phyloP scores from a whole-genome alignment of 2,797 vertebrate genomes.

The Myotis planiceps region DNA sequence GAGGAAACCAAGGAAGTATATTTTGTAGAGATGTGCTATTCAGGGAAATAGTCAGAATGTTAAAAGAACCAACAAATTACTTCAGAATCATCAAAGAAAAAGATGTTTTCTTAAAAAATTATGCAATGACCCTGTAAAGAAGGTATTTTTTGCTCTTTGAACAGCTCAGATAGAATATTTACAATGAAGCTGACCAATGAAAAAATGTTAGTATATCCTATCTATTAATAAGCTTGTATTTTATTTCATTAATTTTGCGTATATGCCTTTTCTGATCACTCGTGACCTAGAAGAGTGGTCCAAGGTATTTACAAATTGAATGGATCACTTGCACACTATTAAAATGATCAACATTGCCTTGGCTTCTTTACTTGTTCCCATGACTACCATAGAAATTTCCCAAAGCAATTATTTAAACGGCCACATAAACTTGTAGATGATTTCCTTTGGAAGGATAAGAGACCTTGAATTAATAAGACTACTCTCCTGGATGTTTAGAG shows the following conservation, averaged over 20 bases:
- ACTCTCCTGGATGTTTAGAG: conserved; percentile 61
- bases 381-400: conserved; percentile 79
- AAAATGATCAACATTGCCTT: conserved; percentile 78
- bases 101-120: neutral
- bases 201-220: conserved; percentile 37
- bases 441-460: conserved; percentile 78
- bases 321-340: conserved; percentile 68
- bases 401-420: conserved; percentile 76
- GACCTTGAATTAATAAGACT: conserved; percentile 76
- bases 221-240: conserved; percentile 58
- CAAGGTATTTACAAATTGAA: conserved; percentile 78
- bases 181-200: conserved; percentile 24
- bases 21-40: neutral
- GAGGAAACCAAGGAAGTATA: neutral
- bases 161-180: conserved; percentile 9
- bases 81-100: conserved; percentile 38
- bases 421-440: conserved; percentile 79
- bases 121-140: neutral
- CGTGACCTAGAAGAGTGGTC: conserved; percentile 62
- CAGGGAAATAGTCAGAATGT: neutral
- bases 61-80: neutral
- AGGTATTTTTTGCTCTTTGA: neutral
- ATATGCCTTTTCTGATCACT: conserved; percentile 63
- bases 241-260: conserved; percentile 67
- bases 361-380: conserved; percentile 77